Evolutionary conservation across 92 coral and sea anemone species (phyloP).

Genomic region (Desmophyllum pertusum): DNA sequence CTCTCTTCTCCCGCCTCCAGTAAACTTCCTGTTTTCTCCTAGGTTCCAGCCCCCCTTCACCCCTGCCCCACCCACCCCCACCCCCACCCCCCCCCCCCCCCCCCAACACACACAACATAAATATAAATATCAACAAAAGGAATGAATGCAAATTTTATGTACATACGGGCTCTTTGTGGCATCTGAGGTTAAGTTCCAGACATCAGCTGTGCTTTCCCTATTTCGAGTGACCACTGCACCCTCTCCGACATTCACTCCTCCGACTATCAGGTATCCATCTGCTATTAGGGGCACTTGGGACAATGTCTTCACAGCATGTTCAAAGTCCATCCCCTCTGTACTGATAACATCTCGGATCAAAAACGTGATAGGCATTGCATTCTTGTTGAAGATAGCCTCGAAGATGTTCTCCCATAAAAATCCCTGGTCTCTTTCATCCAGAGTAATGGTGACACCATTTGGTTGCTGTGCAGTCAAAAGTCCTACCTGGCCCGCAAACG

Average conservation of each 20-base stretch:
- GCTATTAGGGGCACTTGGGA: slow-evolving; percentile 69
- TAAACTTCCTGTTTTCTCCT: no score
- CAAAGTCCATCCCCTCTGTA: slow-evolving; percentile 64
- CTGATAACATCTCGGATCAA: slow-evolving; percentile 68
- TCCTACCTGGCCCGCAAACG: slow-evolving; percentile 86
- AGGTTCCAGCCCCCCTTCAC: no score
- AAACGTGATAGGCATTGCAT: slow-evolving; percentile 79
- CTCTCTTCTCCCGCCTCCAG: no score
- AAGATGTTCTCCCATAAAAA: slow-evolving; percentile 76
- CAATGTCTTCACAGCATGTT: slow-evolving; percentile 57
- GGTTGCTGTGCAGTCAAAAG: slow-evolving; percentile 86
- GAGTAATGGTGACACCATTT: slow-evolving; percentile 68
- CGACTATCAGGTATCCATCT: slow-evolving; percentile 75
- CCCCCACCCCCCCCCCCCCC: no score
- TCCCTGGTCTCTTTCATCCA: slow-evolving; percentile 89
- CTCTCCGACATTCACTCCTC: slow-evolving; percentile 78
- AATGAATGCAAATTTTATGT: not conserved
- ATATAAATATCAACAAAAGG: not conserved
- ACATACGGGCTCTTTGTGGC: slow-evolving; percentile 46
- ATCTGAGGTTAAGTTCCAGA: slow-evolving; percentile 71
- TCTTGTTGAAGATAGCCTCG: slow-evolving; percentile 73
- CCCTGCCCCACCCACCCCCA: no score
- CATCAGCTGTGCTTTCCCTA: slow-evolving; percentile 57
- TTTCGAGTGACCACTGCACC: slow-evolving; percentile 85
- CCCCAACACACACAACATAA: not conserved